Conservation (phyloP, 2,113 vertebrate species). For the Gorsachius goisagi region DNA sequence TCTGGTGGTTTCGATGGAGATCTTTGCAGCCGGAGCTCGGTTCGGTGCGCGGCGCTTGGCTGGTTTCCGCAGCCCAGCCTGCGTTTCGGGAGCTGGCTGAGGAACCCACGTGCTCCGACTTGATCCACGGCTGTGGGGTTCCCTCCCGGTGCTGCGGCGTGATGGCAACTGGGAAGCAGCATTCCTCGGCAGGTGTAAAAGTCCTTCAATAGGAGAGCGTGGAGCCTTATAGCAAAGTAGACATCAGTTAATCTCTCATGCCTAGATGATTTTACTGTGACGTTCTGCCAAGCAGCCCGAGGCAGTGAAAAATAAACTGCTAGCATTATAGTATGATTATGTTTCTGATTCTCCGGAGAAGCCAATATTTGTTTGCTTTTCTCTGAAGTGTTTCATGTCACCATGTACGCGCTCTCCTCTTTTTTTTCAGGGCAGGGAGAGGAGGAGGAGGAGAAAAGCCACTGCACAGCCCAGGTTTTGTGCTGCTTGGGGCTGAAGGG, state of each 20-base stretch:
- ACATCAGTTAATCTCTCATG: constrained; percentile 53
- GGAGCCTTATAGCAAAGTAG: constrained; percentile 39
- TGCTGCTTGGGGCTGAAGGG: not conserved
- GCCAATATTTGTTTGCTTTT: constrained; percentile 66
- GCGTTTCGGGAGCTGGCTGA: not conserved
- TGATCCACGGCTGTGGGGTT: not conserved
- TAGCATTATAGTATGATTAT: constrained; percentile 55
- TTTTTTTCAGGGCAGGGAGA: not conserved
- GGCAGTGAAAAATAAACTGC: constrained; percentile 65
- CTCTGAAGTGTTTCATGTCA: constrained; percentile 60
- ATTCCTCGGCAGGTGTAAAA: constrained; percentile 48
- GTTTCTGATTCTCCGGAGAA: constrained; percentile 62
- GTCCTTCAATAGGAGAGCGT: not conserved
- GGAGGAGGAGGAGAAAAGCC: not conserved
- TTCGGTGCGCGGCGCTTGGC: not conserved
- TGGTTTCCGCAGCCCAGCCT: not conserved
- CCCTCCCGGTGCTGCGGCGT: not conserved
- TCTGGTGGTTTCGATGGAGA: not conserved
- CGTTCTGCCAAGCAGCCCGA: constrained; percentile 51
- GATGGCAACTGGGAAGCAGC: not conserved
- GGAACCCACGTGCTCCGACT: not conserved
- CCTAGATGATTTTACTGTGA: constrained; percentile 52
- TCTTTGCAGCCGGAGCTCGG: not conserved
- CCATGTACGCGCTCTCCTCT: not conserved
- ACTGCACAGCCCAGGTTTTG: not conserved